Percentiles rank a stretch among this genome's conserved stretches.
Evolutionary conservation across 2,797 vertebrate species (phyloP).

Genomic region (Oceanodroma leucorhoa): DNA sequence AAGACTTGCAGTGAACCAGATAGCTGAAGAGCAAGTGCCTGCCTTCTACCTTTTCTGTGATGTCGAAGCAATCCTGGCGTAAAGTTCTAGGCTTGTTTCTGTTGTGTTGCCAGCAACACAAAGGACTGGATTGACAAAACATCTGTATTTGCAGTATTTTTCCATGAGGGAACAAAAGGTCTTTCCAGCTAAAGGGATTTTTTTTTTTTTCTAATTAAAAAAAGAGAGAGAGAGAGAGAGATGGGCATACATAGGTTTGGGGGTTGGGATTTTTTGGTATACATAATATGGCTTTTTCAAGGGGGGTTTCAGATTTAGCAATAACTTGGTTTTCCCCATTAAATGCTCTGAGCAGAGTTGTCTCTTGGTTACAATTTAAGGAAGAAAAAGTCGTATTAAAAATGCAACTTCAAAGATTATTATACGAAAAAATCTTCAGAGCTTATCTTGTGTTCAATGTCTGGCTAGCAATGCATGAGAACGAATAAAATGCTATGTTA

Average conservation of each 20-base stretch:
- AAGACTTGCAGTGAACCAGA: neutral
- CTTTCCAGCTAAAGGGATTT: neutral
- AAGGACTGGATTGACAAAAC: neutral
- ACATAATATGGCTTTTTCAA: neutral
- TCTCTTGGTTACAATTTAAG: neutral
- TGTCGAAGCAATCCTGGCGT: neutral
- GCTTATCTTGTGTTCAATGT: neutral
- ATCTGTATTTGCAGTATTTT: neutral
- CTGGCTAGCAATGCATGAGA: neutral
- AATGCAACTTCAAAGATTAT: neutral
- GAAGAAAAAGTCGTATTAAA: neutral
- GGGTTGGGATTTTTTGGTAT: neutral
- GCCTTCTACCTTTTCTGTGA: neutral
- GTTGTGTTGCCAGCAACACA: neutral
- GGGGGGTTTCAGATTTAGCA: neutral
- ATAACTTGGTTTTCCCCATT: neutral
- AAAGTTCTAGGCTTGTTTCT: neutral
- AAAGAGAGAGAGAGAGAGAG: neutral
- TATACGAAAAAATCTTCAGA: neutral
- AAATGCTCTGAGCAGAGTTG: neutral
- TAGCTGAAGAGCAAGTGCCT: neutral
- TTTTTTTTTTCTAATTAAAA: neutral
- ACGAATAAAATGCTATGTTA: neutral
- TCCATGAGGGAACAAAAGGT: neutral
- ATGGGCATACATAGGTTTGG: neutral